A percentile compares a stretch with the other conserved stretches of the same genome.
Conservation (phyloP, 2,113 vertebrate genomes). For the Hylia prasina region DNA sequence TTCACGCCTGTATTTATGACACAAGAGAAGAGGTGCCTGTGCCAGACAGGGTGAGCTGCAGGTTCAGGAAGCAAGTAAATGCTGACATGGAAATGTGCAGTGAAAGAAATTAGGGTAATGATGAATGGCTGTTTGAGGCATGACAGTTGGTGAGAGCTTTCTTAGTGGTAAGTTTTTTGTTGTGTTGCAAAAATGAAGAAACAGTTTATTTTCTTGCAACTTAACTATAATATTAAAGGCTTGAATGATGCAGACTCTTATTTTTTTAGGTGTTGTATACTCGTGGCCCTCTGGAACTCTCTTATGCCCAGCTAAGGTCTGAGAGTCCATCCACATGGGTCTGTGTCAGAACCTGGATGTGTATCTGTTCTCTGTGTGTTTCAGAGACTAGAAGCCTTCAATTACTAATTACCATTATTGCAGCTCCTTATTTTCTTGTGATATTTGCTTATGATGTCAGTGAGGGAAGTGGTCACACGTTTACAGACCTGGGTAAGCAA, state of each 20-base stretch:
- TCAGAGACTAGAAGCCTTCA: background rate
- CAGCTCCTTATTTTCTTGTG: background rate
- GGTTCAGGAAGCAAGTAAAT: background rate
- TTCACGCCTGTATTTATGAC: background rate
- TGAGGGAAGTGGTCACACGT: fast-evolving
- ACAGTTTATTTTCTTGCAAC: background rate
- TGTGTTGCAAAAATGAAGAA: background rate
- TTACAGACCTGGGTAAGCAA: background rate
- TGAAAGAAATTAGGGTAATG: background rate
- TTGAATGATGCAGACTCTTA: background rate
- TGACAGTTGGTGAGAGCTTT: background rate
- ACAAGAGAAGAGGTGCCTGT: background rate
- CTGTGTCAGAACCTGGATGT: background rate
- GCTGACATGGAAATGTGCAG: background rate
- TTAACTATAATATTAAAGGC: background rate
- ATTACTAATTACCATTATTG: background rate
- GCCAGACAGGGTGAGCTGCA: background rate
- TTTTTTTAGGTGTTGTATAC: background rate
- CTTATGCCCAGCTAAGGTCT: background rate
- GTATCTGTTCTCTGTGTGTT: background rate
- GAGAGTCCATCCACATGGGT: background rate
- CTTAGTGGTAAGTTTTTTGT: background rate
- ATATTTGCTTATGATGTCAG: background rate
- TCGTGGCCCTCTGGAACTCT: background rate
- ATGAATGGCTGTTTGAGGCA: background rate